phyloP scores from a whole-genome alignment of 2,797 vertebrate genomes.

The Sebastiscus albofasciatus region DNA sequence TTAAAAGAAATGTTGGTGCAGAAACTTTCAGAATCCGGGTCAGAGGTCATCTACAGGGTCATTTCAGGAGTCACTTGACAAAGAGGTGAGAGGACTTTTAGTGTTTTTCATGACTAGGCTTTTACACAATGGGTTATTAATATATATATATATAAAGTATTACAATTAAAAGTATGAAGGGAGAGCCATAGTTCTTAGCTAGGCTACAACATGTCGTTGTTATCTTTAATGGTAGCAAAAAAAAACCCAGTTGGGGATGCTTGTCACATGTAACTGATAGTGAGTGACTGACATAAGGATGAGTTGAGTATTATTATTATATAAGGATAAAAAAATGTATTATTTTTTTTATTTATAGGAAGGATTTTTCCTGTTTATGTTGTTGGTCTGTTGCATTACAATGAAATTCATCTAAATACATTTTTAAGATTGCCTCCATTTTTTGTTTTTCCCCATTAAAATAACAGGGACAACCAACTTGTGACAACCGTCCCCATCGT shows the following conservation, averaged over 20 bases:
- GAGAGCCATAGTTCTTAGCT: neutral
- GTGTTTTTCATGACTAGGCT: neutral
- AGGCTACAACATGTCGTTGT: neutral
- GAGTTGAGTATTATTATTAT: neutral
- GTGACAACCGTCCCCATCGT: no score
- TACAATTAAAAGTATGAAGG: neutral
- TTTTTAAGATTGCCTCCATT: neutral
- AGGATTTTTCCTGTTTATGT: neutral
- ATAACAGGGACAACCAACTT: no score
- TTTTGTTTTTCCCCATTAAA: neutral
- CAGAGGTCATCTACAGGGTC: no score
- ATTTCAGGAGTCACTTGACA: no score
- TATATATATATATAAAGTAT: neutral
- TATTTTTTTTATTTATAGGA: neutral
- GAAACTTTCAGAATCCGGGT: no score
- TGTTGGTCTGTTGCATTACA: neutral
- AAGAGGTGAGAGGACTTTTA: neutral
- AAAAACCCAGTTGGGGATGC: neutral
- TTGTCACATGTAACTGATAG: neutral
- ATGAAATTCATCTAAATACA: neutral
- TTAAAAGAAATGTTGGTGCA: no score
- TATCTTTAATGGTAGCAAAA: neutral
- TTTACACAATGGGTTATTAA: neutral
- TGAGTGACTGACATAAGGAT: neutral
- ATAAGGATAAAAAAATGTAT: neutral